Conservation (phyloP, 2,113 vertebrate species). For the Nothobranchius furzeri region DNA sequence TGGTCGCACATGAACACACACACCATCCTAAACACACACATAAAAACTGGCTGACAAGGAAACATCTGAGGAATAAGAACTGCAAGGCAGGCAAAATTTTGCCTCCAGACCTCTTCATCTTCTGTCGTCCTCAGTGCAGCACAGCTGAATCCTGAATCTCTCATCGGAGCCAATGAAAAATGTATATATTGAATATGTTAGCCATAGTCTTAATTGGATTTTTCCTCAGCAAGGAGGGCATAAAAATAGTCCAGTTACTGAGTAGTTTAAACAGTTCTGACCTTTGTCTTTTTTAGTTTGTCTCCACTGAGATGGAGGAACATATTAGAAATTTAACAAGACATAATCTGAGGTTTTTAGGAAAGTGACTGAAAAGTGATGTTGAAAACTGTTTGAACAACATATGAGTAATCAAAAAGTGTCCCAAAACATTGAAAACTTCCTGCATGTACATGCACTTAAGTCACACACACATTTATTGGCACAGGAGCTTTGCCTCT, state of each 20-base stretch:
- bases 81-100: conserved; percentile 62
- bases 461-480: conserved; percentile 9
- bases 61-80: conserved; percentile 54
- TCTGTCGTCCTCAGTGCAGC: conserved; percentile 25
- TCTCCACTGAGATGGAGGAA: no score
- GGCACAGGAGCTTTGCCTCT: conserved; percentile 26
- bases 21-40: conserved; percentile 18
- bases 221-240: background rate
- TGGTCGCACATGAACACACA: background rate
- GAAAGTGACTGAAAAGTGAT: background rate
- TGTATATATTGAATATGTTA: conserved; percentile 10
- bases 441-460: background rate
- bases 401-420: conserved; percentile 1
- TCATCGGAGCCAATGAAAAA: conserved; percentile 30
- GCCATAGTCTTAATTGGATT: conserved; percentile 4
- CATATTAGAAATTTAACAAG: background rate
- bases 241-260: background rate
- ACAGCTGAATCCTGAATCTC: conserved; percentile 32
- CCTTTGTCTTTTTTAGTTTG: background rate
- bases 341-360: background rate
- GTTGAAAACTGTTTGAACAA: background rate
- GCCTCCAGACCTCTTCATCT: conserved; percentile 61
- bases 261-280: background rate
- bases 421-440: background rate
- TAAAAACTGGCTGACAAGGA: conserved; percentile 26